phyloP scores from a whole-genome alignment of 2,113 vertebrate species.

The Hippocampus mohnikei region DNA sequence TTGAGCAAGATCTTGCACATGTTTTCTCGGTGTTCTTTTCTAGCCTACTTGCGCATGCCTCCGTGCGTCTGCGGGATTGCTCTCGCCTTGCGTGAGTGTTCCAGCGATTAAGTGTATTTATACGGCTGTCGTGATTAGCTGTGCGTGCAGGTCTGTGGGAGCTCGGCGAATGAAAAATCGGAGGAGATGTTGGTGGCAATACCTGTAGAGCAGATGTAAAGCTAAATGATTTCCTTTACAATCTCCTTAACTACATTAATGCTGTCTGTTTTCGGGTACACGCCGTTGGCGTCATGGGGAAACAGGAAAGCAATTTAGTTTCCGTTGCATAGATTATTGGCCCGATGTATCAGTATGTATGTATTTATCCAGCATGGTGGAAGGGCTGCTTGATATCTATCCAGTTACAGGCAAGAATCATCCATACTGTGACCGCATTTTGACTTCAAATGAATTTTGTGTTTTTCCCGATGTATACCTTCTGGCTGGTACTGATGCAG shows the following conservation, averaged over 20 bases:
- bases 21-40: conserved; percentile 59
- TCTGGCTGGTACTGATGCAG: background rate
- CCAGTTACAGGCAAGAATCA: background rate
- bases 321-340: conserved; percentile 54
- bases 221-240: conserved; percentile 4
- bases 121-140: conserved; percentile 59
- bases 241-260: conserved; percentile 41
- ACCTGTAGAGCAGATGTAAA: conserved; percentile 35
- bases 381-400: conserved; percentile 21
- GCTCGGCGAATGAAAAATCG: conserved; percentile 42
- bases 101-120: conserved; percentile 62
- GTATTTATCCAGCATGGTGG: conserved; percentile 37
- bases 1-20: conserved; percentile 66
- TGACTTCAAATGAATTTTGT: background rate
- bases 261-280: conserved; percentile 46
- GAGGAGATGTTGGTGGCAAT: conserved; percentile 43
- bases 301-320: conserved; percentile 68
- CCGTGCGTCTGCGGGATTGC: conserved; percentile 56
- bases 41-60: conserved; percentile 60
- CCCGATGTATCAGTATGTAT: conserved; percentile 35
- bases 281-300: conserved; percentile 50
- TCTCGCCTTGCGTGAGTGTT: conserved; percentile 55
- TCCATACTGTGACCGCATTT: background rate
- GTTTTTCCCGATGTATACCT: background rate
- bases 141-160: conserved; percentile 41